These are phyloP conservation scores for Drosophila melanogaster DNA, from an alignment of 1,140 invertebrate genomes.

Conservation along the genomic window DNA sequence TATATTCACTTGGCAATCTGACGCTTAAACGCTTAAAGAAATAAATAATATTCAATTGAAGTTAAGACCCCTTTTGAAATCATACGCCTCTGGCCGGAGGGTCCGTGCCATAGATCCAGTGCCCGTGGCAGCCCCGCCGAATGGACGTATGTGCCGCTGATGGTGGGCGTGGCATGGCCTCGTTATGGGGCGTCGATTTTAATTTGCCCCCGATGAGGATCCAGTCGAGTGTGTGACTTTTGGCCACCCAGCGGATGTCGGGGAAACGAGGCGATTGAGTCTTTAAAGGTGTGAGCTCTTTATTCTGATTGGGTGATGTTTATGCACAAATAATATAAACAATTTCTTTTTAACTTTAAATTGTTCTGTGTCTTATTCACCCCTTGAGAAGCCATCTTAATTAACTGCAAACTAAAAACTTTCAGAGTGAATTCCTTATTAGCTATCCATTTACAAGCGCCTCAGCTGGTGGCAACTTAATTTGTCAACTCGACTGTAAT, in stretches of 20 bases:
- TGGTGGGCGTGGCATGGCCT: slow-evolving; percentile 49
- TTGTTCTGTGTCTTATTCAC: neutral
- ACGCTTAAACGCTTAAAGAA: no score
- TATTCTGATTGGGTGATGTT: neutral
- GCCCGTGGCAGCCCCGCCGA: slow-evolving; percentile 46
- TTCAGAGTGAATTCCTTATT: slow-evolving; percentile 39
- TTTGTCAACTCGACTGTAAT: slow-evolving; percentile 78
- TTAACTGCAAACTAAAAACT: slow-evolving; percentile 8
- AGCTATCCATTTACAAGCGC: slow-evolving; percentile 37
- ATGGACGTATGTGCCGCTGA: slow-evolving; percentile 68
- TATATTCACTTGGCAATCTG: no score
- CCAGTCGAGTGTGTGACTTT: slow-evolving; percentile 46
- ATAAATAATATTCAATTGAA: no score
- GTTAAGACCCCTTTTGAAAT: neutral
- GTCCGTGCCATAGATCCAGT: slow-evolving; percentile 19
- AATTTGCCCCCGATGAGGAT: slow-evolving; percentile 45
- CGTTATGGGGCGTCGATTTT: slow-evolving; percentile 66
- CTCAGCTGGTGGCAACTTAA: slow-evolving; percentile 60
- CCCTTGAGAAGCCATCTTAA: neutral
- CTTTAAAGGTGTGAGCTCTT: slow-evolving; percentile 18
- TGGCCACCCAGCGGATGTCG: slow-evolving; percentile 15
- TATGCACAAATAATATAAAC: no score
- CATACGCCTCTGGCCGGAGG: slow-evolving; percentile 3
- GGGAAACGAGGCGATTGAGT: slow-evolving; percentile 11
- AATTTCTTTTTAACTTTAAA: neutral